Conservation (phyloP, 2,113 vertebrate genomes). For the Mastomys coucha region DNA sequence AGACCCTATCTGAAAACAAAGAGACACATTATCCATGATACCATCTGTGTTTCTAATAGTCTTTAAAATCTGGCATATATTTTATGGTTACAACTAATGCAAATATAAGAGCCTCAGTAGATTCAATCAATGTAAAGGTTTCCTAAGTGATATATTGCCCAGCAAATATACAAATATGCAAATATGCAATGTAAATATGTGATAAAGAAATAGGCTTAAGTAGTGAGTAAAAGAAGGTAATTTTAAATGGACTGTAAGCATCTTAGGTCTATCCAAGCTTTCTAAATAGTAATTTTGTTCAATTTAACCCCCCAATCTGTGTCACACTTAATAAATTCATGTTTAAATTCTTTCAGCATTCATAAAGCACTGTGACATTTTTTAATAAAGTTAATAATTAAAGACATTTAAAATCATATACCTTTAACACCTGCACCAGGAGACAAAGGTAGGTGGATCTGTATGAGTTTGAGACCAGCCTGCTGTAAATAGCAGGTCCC, state of each 20-base stretch:
- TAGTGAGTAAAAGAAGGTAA: conserved; percentile 43
- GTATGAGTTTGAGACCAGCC: not conserved
- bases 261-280: conserved; percentile 28
- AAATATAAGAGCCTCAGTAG: conserved; percentile 16
- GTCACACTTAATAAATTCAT: conserved; percentile 50
- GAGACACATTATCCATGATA: not conserved
- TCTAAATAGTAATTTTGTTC: conserved; percentile 25
- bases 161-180: not conserved
- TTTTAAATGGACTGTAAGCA: not conserved
- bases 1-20: not conserved
- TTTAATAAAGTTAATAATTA: conserved; percentile 51
- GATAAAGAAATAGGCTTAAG: not conserved
- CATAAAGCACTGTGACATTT: not conserved
- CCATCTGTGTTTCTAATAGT: not conserved
- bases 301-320: not conserved
- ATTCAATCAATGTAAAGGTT: conserved; percentile 25
- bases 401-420: not conserved
- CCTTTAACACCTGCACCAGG: not conserved
- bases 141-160: not conserved
- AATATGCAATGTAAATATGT: not conserved
- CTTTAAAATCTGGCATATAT: not conserved
- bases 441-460: not conserved
- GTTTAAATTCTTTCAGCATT: conserved; percentile 28
- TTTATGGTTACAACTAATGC: not conserved
- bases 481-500: not conserved